These are phyloP conservation scores for Myotis planiceps DNA, from an alignment of 2,797 vertebrate species.

Conservation along the genomic window DNA sequence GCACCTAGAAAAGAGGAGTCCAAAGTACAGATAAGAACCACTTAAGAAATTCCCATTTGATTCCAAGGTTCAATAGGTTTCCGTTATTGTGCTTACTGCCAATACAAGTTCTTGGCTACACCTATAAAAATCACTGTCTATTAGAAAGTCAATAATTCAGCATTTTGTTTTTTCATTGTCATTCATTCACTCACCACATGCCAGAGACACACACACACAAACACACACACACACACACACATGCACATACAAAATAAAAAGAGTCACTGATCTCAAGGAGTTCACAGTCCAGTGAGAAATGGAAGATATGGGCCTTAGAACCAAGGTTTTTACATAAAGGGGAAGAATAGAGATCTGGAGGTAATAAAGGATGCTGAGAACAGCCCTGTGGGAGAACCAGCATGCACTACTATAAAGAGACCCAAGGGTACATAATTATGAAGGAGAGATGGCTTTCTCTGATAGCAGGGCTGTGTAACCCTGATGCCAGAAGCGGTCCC, in stretches of 20 bases:
- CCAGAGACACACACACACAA: not conserved
- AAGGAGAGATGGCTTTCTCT: not conserved
- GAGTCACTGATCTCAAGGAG: not conserved
- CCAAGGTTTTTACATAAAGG: not conserved
- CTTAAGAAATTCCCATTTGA: not conserved
- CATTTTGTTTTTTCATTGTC: not conserved
- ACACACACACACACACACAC: too few relatives aligned
- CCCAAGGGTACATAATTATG: not conserved
- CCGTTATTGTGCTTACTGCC: not conserved
- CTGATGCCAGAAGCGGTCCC: not conserved
- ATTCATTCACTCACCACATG: not conserved
- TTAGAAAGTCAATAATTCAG: not conserved
- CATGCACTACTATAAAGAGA: not conserved
- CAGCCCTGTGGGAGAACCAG: not conserved
- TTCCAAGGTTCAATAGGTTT: not conserved
- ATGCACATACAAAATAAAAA: not conserved
- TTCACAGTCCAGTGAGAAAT: not conserved
- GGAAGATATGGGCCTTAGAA: too few relatives aligned
- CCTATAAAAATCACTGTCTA: not conserved
- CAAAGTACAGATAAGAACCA: not conserved
- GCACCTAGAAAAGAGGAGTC: not conserved
- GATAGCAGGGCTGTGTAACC: not conserved
- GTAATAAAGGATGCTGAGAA: not conserved
- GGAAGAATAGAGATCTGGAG: not conserved
- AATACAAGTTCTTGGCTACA: not conserved